Base-by-base conservation (phyloP, 2,888 invertebrate genomes). In the Oeneis ivallda region DNA sequence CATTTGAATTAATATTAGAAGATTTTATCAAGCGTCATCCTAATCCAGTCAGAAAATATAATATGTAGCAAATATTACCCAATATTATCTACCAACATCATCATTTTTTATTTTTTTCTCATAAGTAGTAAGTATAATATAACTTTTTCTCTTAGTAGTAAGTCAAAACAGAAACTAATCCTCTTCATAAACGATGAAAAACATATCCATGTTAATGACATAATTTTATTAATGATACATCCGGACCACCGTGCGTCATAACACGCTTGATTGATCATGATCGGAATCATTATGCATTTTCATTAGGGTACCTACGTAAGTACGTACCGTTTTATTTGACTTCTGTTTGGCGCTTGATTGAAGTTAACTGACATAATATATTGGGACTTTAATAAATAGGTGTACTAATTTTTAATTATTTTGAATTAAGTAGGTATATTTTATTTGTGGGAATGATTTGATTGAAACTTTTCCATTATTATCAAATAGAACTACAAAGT, bases 171-270 rank as follows among this genome's bases (percentile, higher is more conserved):
- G 32, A 47, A 49, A 49, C 19, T 17, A 60, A 60, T 39, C 8
- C 59, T 37, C 49, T 39, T 60, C 49, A 26, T 37, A 47, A 60
- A 60, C 59, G 39, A 50, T 60, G 49, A 19, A 34, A 60, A 39
- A 13, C 79, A 78, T 77, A 78, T 70, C 72, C 71, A 76, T 76
- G 79, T 80, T 82, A 81, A 80, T 77, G 79, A 77, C 82, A 76
- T 64, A 78, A 79, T 81, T 81, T 83, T 86, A 87, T 85, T 85
- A 86, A 86, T 85, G 83, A 81, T 79, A 71, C 72, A 72, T 66
- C 49, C 69, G 75, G 83, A 82, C 85, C 84, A 82, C 85, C 83
- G 76, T 76, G 74, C 71, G 79, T 82, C 81, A 84, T 76, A 81
- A 82, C 82, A 84, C 73, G 74, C 71, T 75, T 80, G 80, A 80